Base-by-base conservation (phyloP, 2,113 vertebrate species). In the Brachyhypopomus occidentalis region DNA sequence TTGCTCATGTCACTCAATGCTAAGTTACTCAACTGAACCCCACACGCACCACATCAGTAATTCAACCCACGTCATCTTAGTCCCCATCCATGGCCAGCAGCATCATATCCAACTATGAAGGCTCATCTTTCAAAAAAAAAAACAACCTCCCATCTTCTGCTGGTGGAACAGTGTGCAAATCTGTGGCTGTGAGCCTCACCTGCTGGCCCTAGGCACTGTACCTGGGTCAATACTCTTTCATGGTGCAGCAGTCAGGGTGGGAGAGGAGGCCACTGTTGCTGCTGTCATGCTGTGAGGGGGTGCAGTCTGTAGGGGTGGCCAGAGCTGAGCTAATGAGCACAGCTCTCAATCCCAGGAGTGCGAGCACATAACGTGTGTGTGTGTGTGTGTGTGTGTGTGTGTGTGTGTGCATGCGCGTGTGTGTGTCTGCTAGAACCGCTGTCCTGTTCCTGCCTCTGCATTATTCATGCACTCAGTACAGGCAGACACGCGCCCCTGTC, bases 401-500 rank as follows among this genome's bases (percentile, higher is more conserved):
- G 75, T 17, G 52, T 55, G 52, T 9, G 73, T n/a, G 56, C 17
- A 19, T n/a, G 20, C 17, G 52, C 5, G 62, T 41, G 72, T 70
- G 77, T 55, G 38, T 19, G 80, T 84, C 77, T 86, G 83, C 70
- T 63, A 80, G 78, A 72, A 71, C 84, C 69, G 67, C 85, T 84
- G 83, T 84, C 85, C 85, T 86, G 80, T 80, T 84, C 80, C 70
- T 80, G 72, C 78, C 63, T 58, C 80, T 83, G 77, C 85, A 87
- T 87, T 83, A 87, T 87, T 87, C 85, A 87, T 87, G 67, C 36
- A 77, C 76, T 80, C 74, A 22, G 70, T 84, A 84, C 80, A 87
- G 75, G 77, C 83, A 83, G 85, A 72, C 80, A 86, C 77, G 79
- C 78, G 74, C 83, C 79, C 81, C 80, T 84, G 81, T 78, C 80